Conservation (phyloP, 2,888 invertebrate genomes). For the Platypus cylindrus region DNA sequence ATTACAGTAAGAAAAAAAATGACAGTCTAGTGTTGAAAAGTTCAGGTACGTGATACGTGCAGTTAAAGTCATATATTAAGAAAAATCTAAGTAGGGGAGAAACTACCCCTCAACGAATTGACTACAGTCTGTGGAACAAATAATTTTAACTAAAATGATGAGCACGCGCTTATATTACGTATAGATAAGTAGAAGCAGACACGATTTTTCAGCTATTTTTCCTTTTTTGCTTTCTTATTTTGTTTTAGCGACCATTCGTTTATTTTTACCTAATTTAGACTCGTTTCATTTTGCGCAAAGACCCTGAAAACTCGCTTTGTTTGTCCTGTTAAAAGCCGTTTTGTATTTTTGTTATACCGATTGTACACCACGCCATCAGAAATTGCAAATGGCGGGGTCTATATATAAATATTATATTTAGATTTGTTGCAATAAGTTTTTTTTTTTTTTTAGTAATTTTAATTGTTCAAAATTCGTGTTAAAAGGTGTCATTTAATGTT, state of each 20-base stretch:
- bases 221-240: slow-evolving; percentile 14
- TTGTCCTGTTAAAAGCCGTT: slow-evolving; percentile 11
- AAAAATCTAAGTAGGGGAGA: too few relatives aligned
- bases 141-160: too few relatives aligned
- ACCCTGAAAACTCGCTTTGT: slow-evolving; percentile 16
- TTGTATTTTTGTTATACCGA: slow-evolving; percentile 19
- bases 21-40: too few relatives aligned
- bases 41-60: too few relatives aligned
- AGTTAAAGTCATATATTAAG: too few relatives aligned
- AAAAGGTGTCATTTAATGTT: slow-evolving; percentile 18
- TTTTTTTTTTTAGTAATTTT: slow-evolving; percentile 22
- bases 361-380: slow-evolving; percentile 29
- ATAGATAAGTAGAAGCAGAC: too few relatives aligned
- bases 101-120: too few relatives aligned
- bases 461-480: slow-evolving; percentile 21
- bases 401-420: slow-evolving; percentile 36
- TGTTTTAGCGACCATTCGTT: slow-evolving; percentile 12
- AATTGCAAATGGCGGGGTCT: slow-evolving; percentile 36
- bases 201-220: too few relatives aligned
- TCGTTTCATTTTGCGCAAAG: slow-evolving; percentile 14
- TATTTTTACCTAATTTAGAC: slow-evolving; percentile 13
- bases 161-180: too few relatives aligned
- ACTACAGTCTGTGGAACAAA: too few relatives aligned
- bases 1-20: too few relatives aligned
- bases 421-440: slow-evolving; percentile 26